phyloP scores from a whole-genome alignment of 2,113 vertebrate species.

The Equus przewalskii region DNA sequence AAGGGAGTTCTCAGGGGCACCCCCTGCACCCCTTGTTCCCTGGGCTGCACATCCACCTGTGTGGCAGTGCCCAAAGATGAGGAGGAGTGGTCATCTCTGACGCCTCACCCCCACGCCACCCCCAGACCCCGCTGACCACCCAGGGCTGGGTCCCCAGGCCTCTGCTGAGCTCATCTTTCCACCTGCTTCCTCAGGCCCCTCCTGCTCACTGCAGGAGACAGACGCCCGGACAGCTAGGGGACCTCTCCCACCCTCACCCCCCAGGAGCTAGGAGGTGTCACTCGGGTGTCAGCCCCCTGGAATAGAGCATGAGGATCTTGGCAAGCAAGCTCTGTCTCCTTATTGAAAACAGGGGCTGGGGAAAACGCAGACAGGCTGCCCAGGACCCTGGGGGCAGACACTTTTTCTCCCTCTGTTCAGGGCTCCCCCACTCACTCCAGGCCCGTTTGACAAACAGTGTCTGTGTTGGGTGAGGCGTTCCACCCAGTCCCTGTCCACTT shows the following conservation, averaged over 20 bases:
- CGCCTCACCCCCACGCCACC: background rate
- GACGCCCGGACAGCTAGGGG: background rate
- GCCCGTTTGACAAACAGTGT: background rate
- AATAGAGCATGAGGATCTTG: background rate
- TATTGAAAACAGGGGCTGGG: background rate
- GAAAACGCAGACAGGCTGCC: background rate
- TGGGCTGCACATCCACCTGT: background rate
- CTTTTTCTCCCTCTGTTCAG: background rate
- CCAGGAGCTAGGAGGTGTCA: background rate
- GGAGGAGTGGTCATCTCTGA: background rate
- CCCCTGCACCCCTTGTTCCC: background rate
- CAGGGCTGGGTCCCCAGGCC: background rate
- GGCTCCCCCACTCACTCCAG: background rate
- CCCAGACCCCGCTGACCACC: background rate
- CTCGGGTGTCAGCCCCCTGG: background rate
- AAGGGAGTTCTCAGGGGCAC: background rate
- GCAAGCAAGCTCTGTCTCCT: background rate
- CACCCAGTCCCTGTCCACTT: background rate
- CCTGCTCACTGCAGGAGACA: background rate
- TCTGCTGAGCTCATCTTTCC: background rate
- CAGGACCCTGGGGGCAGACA: rapidly evolving
- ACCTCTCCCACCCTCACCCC: background rate
- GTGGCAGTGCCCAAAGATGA: background rate
- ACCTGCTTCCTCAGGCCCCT: background rate
- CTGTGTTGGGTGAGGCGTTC: background rate